These are phyloP conservation scores for Solea senegalensis DNA, from an alignment of 2,113 vertebrate genomes.

Conservation along the genomic window DNA sequence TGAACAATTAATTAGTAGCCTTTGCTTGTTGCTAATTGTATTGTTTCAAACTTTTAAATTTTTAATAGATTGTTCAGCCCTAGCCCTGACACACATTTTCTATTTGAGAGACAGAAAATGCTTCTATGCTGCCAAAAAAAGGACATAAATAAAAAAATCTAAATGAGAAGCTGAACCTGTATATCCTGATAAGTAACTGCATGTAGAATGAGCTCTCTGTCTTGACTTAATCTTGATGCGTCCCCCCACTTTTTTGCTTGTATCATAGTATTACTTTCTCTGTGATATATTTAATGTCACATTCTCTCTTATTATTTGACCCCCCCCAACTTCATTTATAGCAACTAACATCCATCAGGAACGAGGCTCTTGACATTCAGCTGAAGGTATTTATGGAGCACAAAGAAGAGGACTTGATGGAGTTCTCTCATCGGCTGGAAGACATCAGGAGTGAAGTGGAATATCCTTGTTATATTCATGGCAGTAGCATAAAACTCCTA, in stretches of 20 bases:
- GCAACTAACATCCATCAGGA: constrained; percentile 82
- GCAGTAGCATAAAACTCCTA: background rate
- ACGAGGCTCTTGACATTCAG: constrained; percentile 96
- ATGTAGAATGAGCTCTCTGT: constrained; percentile 19
- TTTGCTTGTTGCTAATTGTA: too few species aligned
- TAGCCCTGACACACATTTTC: background rate
- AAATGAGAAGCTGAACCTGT: constrained; percentile 30
- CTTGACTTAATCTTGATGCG: constrained; percentile 9
- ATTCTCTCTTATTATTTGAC: background rate
- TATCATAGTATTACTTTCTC: background rate
- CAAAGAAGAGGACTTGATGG: constrained; percentile 96
- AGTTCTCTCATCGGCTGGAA: constrained; percentile 93
- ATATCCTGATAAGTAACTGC: constrained; percentile 25
- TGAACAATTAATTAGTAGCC: too few species aligned
- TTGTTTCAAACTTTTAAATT: too few species aligned
- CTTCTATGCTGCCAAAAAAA: constrained; percentile 33
- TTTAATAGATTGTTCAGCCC: too few species aligned
- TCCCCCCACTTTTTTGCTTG: background rate
- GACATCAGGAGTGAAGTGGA: constrained; percentile 93
- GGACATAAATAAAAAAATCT: constrained; percentile 33
- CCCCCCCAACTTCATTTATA: constrained; percentile 35
- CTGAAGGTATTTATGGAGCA: constrained; percentile 97
- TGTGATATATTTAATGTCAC: constrained; percentile 2
- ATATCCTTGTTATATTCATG: constrained; percentile 88
- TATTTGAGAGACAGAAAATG: background rate